phyloP scores from a whole-genome alignment of 2,888 invertebrate genomes.

The Drosophila nigritarsus region DNA sequence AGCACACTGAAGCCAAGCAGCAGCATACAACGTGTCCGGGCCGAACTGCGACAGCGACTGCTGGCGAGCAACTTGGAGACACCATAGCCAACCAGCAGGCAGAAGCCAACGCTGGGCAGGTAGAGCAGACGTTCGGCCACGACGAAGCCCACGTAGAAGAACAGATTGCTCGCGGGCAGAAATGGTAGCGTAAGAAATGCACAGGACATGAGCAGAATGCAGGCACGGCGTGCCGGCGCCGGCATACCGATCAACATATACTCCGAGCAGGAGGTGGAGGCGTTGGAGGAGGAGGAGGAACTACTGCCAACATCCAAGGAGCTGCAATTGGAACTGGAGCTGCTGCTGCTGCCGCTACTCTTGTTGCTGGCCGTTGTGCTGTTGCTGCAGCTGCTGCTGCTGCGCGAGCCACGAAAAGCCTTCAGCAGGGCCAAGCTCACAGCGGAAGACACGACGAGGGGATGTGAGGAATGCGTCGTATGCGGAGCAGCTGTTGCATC shows the following conservation, averaged over 20 bases:
- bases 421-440: constrained; percentile 70
- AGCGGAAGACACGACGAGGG: constrained; percentile 74
- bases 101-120: constrained; percentile 97
- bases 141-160: constrained; percentile 99
- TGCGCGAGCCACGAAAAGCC: constrained; percentile 81
- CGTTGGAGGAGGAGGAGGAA: constrained; percentile 2
- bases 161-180: constrained; percentile 97
- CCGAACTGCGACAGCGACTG: constrained; percentile 77
- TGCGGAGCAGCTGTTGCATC: constrained; percentile 76
- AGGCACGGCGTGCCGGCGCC: constrained; percentile 65
- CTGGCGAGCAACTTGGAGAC: constrained; percentile 85
- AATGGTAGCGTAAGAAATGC: constrained; percentile 95
- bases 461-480: constrained; percentile 82
- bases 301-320: constrained; percentile 18
- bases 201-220: constrained; percentile 87
- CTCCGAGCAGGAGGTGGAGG: constrained; percentile 20
- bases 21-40: constrained; percentile 73
- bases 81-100: constrained; percentile 93
- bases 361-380: constrained; percentile 85
- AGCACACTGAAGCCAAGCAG: constrained; percentile 86
- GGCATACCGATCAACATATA: constrained; percentile 57
- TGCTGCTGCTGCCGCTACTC: constrained; percentile 84
- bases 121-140: constrained; percentile 98
- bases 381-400: constrained; percentile 84
- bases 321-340: constrained; percentile 52